Base-by-base conservation (phyloP, 30 jellyfish, hydroid and myxozoan genomes). In the Aurelia sp. region DNA sequence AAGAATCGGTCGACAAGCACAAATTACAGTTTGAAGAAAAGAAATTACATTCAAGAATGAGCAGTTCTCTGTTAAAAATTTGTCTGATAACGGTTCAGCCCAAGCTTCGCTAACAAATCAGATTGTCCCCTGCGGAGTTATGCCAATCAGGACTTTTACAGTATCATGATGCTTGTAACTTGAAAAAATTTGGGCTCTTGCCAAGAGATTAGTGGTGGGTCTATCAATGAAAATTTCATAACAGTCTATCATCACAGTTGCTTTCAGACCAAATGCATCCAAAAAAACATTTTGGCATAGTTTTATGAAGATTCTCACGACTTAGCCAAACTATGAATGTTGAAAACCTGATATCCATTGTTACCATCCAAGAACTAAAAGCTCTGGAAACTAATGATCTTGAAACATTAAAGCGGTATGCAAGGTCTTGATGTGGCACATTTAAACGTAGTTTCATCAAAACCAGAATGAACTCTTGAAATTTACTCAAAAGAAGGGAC, bases 161-260 rank as follows among this genome's bases (percentile, higher is more conserved):
- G 91, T 81, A 67, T 66, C 27, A 48, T 81, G 84, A 84, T 63
- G 91, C 78, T 81, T 65, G 58, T 68, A 82, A 4, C 52, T 1
- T n/a, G 77, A 67, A 18, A 51, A 82, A 31, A 86, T 70, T 33
- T 82, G 92, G 8, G 92, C 92, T 41, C 92, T 52, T 61, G 92
- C 92, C 5, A 57, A 27, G 47, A 82, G 92, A 79, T 82, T 71
- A 18, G 85, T 21, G 58, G 92, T 86, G 68, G 65, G n/a, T n/a
- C n/a, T n/a, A n/a, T n/a, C n/a, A n/a, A n/a, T n/a, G n/a, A n/a
- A n/a, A n/a, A n/a, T n/a, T 59, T 82, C 86, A 82, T 62, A 82
- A 59, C 92, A 82, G 68, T 84, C 94, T 16, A 84, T 60, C 18
- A 84, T 73, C 21, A 84, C 88, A 40, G 81, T 53, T 19, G 75